Evolutionary conservation across 1,140 invertebrate species (phyloP).

Genomic region (Sycobia sp.): DNA sequence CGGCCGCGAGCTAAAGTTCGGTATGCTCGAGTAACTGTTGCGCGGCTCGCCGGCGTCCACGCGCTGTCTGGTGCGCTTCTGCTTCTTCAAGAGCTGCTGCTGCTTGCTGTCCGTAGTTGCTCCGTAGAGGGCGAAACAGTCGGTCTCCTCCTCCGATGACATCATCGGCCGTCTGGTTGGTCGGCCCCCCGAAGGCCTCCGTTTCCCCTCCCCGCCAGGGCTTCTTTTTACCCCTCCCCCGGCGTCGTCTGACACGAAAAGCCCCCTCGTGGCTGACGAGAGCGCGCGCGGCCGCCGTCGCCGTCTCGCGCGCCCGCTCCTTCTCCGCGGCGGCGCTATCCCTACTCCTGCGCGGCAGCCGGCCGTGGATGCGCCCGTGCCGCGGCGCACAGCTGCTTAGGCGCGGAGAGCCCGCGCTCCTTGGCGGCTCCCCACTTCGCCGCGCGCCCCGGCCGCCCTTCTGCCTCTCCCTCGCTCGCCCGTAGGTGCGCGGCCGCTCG

Average conservation of each 20-base stretch:
- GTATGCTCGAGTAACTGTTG: conserved; percentile 88
- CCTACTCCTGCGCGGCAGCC: neutral
- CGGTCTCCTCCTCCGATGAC: conserved; percentile 93
- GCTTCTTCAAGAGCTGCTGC: conserved; percentile 83
- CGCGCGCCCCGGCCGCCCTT: neutral
- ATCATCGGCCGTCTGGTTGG: conserved; percentile 77
- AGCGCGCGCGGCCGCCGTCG: conserved; percentile 45
- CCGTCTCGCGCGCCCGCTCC: conserved; percentile 35
- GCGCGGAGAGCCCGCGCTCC: conserved; percentile 3
- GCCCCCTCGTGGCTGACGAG: conserved; percentile 57
- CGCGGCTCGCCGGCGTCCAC: conserved; percentile 92
- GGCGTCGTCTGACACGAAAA: conserved; percentile 49
- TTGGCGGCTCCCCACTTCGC: conserved; percentile 24
- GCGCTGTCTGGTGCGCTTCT: conserved; percentile 88
- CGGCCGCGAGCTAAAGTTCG: conserved; percentile 83
- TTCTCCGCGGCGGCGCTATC: conserved; percentile 21
- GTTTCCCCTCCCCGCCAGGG: conserved; percentile 61
- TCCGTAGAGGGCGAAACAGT: conserved; percentile 87
- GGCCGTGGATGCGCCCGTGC: neutral
- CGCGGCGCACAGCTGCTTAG: conserved; percentile 15
- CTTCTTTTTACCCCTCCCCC: conserved; percentile 60
- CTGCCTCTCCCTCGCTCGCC: conserved; percentile 38
- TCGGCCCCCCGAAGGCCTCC: conserved; percentile 63
- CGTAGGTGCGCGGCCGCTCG: conserved; percentile 9
- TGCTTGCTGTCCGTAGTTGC: conserved; percentile 65